Evolutionary conservation across 2,888 invertebrate species (phyloP).

Genomic region (Exocentrus adspersus): DNA sequence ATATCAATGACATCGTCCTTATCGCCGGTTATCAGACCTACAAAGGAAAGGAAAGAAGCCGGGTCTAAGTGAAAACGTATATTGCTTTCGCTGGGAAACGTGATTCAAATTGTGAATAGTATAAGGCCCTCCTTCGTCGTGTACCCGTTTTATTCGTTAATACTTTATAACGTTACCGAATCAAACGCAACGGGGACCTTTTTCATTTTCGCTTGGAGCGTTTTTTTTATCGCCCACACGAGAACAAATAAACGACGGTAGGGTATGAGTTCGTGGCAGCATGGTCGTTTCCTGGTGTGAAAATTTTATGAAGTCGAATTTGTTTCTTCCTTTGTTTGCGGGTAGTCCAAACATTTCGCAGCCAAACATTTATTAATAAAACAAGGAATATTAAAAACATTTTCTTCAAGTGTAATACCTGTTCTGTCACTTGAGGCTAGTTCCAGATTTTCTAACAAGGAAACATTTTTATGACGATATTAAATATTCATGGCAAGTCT

Average conservation of each 20-base stretch:
- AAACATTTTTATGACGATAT: too few species aligned
- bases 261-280: background rate
- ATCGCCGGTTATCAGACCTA: constrained; percentile 32
- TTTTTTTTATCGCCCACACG: background rate
- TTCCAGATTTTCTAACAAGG: too few species aligned
- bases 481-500: too few species aligned
- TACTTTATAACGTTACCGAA: constrained; percentile 22
- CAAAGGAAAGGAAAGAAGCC: constrained; percentile 32
- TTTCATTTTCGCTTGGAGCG: constrained; percentile 13
- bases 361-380: too few species aligned
- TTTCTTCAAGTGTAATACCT: too few species aligned
- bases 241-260: constrained; percentile 5
- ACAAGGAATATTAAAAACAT: too few species aligned
- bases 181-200: constrained; percentile 6
- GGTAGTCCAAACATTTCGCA: background rate
- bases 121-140: background rate
- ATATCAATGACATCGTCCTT: constrained; percentile 32
- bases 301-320: too few species aligned
- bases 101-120: constrained; percentile 35
- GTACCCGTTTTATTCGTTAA: constrained; percentile 11
- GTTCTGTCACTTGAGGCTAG: too few species aligned
- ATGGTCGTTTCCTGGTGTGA: background rate
- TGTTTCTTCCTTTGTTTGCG: too few species aligned
- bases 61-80: constrained; percentile 38
- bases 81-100: constrained; percentile 36